Evolutionary conservation across 2,888 invertebrate species (phyloP), one percentile per base, ranked within the genome.

Genomic region (Lamellibrachia satsuma): DNA sequence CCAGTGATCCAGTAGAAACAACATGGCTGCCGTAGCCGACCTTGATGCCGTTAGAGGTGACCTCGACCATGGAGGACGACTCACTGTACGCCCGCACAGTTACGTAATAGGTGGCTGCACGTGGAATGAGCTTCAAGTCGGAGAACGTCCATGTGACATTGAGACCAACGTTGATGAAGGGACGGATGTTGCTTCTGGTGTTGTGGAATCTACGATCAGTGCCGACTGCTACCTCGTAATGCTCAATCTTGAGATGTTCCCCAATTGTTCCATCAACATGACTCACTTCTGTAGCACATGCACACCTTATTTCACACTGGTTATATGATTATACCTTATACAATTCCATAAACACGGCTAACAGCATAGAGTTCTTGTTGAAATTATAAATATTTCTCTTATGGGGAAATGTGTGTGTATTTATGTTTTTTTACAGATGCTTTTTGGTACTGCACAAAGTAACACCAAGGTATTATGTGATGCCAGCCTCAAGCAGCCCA

Each of bases 161-260:
- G 2, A 92, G 92, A 39, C 94, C 94, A 2, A 95, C 95, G 92
- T 94, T 94, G n/a, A 94, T 94, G 92, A 94, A 95, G n/a, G 95
- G 95, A 6, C 94, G 94, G 52, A 95, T 93, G 91, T 95, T 94
- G 90, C 94, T 93, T 52, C 94, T 93, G 22, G 95, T 94, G 9
- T 94, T 93, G 27, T 93, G 93, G 92, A 94, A 95, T 55, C 95
- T 93, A 92, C 95, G 93, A 92, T 95, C 95, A 51, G 94, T 95
- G 52, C 95, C 95, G 0, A 95, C 55, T 52, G 94, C 95, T 57
- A 95, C 94, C 92, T 95, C 94, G 91, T 95, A 95, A 92, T 93
- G 94, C 4, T 93, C 92, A 3, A 95, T 93, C 90, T 93, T 93
- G 75, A 95, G 95, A 90, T 94, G 93, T 2, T 92, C 90, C 51